These are phyloP conservation scores for Lethocerus indicus DNA, from an alignment of 1,140 invertebrate genomes.

Conservation along the genomic window DNA sequence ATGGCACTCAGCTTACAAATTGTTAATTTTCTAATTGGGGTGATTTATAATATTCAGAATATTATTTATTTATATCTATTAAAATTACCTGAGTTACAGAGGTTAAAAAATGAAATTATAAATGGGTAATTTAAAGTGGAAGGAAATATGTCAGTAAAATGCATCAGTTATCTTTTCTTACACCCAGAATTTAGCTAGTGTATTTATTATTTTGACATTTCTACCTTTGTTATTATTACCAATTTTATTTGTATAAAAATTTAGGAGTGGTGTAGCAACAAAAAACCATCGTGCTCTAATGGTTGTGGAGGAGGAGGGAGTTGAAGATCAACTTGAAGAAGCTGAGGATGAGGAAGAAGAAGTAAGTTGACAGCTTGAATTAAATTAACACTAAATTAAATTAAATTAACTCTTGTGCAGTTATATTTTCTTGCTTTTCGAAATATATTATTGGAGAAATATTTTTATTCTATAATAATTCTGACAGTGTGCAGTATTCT, in stretches of 20 bases:
- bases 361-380: slow-evolving; percentile 15
- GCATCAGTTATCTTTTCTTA: neutral
- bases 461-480: neutral
- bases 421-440: slow-evolving; percentile 5
- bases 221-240: slow-evolving; percentile 15
- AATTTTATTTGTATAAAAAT: slow-evolving; percentile 23
- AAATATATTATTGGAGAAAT: neutral
- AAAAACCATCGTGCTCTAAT: slow-evolving; percentile 17
- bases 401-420: neutral
- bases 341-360: slow-evolving; percentile 27
- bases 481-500: neutral
- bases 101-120: neutral
- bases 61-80: neutral
- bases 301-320: slow-evolving; percentile 25
- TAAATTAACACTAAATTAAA: neutral
- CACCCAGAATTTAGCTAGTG: neutral
- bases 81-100: too few relatives aligned
- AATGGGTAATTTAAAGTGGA: neutral
- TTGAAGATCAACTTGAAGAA: slow-evolving; percentile 25
- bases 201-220: neutral
- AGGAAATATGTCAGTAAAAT: neutral
- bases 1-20: too few relatives aligned
- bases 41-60: neutral
- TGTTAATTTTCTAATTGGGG: too few relatives aligned
- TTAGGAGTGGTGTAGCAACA: slow-evolving; percentile 22